phyloP scores from a whole-genome alignment of 2,888 invertebrate species.

The Mesorhabditis sp. region DNA sequence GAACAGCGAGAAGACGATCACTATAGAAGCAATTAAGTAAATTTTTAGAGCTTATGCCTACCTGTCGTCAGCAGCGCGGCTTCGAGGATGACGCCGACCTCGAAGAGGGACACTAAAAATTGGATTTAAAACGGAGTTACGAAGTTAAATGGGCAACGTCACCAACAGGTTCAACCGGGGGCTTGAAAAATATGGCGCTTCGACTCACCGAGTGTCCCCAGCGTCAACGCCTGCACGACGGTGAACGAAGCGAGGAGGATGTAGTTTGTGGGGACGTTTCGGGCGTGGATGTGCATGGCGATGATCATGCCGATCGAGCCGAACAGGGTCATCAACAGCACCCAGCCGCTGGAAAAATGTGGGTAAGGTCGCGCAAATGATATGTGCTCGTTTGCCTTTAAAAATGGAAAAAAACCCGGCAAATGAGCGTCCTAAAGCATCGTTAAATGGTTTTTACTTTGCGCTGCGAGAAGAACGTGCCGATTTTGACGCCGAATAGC shows the following conservation, averaged over 20 bases:
- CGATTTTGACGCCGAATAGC: too few species aligned
- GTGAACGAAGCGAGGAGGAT: conserved; percentile 76
- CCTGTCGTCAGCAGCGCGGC: conserved; percentile 72
- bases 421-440: too few species aligned
- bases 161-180: too few species aligned
- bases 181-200: neutral
- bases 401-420: too few species aligned
- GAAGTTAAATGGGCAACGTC: neutral
- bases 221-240: conserved; percentile 73
- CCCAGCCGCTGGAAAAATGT: conserved; percentile 59
- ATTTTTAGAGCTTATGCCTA: neutral
- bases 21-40: neutral
- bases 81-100: conserved; percentile 73
- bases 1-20: conserved; percentile 68
- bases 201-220: conserved; percentile 69
- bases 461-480: too few species aligned
- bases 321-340: conserved; percentile 60
- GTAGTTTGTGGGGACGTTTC: conserved; percentile 76
- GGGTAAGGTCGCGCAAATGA: too few species aligned
- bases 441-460: too few species aligned
- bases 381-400: too few species aligned
- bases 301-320: conserved; percentile 70
- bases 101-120: conserved; percentile 72
- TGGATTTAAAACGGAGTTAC: neutral
- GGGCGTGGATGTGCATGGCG: conserved; percentile 72